Evolutionary conservation across 1,140 invertebrate genomes (phyloP), one percentile per base, ranked within the genome.

Genomic region (Drosophila repleta): DNA sequence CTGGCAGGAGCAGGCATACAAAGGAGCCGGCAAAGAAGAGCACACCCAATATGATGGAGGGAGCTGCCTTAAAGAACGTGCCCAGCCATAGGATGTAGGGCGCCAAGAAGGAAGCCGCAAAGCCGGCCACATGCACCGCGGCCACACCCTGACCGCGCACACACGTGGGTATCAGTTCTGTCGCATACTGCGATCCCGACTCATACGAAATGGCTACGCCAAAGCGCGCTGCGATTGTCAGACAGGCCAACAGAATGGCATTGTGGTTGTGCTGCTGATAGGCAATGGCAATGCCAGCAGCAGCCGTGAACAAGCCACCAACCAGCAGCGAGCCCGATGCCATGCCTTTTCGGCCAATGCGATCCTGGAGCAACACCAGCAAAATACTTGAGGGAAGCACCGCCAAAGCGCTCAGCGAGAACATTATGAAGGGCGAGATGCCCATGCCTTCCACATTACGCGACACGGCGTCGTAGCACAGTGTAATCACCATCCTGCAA

Each of bases 161-260:
- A 43, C 94, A 93, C 1, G 95, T 95, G 18, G 95, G 95, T 67
- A 94, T 94, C 43, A 95, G 90, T 82, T 96, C 95, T 3, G 95
- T 94, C 41, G 94, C 94, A 83, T 95, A 95, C 68, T 94, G 94
- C 43, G 95, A 90, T 74, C 93, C 90, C 8, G 94, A 94, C 76
- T 94, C 94, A 79, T 95, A 95, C 2, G 94, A 94, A 3, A 95
- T 93, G 53, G 94, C 95, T 37, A 95, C 93, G 49, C 93, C 93
- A 52, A 95, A 93, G 58, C 95, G 92, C 15, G 94, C 94, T 35
- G 94, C 87, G 11, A 95, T 93, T 4, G 94, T 93, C 62, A 95
- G 74, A 5, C 82, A 82, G 18, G 93, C 90, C 55, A 93, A 87
- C 7, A 93, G 24, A 26, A 92, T 85, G 45, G 90, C 90, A 71